Conservation (phyloP, 2,113 vertebrate genomes). For the Lates calcarifer region DNA sequence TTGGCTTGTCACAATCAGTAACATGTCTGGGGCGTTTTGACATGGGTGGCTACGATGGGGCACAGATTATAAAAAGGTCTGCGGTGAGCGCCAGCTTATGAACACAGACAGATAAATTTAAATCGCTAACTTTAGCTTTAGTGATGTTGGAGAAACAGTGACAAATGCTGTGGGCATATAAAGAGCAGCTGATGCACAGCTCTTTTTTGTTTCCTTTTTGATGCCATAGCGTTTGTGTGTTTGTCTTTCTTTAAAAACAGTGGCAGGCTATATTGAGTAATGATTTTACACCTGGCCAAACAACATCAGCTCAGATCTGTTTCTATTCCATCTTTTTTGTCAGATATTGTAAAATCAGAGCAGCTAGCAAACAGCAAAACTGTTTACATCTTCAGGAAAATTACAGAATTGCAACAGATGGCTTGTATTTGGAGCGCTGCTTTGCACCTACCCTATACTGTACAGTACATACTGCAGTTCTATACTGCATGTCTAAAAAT, state of each 20-base stretch:
- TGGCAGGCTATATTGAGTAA: neutral
- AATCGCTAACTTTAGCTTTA: conserved; percentile 8
- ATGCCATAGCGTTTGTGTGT: neutral
- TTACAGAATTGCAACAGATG: conserved; percentile 18
- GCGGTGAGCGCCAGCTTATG: neutral
- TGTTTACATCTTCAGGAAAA: neutral
- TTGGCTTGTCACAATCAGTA: conserved; percentile 5
- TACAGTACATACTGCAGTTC: neutral
- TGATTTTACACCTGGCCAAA: conserved; percentile 5
- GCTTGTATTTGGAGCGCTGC: neutral
- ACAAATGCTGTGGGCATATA: neutral
- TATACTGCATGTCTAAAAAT: neutral
- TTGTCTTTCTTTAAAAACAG: neutral
- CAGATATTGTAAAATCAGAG: neutral
- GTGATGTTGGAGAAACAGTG: neutral
- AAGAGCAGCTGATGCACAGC: conserved; percentile 27
- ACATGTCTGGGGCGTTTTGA: conserved; percentile 4
- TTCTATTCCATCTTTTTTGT: neutral
- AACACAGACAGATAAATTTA: conserved; percentile 16
- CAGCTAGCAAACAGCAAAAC: neutral
- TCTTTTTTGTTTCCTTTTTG: neutral
- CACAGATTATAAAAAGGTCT: neutral
- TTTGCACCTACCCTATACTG: neutral
- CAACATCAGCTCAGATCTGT: neutral
- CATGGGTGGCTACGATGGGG: neutral